These are phyloP conservation scores for Drosophila setosimentum DNA, from an alignment of 2,888 invertebrate species.

Conservation along the genomic window DNA sequence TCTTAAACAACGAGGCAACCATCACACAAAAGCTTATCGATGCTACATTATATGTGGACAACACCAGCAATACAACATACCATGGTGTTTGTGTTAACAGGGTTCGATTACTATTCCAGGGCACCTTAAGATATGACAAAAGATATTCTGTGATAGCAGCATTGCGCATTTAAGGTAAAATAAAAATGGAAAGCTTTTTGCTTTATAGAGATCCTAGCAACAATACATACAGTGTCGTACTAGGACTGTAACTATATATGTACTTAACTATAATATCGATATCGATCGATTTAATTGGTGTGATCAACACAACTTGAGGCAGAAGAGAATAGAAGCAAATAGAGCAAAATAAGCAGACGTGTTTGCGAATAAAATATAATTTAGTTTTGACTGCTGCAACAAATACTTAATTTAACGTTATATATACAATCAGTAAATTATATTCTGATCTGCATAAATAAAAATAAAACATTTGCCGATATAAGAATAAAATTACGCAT, in stretches of 20 bases:
- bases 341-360: background rate
- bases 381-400: background rate
- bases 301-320: background rate
- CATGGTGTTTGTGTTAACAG: conserved; percentile 90
- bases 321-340: background rate
- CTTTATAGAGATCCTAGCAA: background rate
- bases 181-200: background rate
- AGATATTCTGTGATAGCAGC: background rate
- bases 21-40: conserved; percentile 91
- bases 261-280: background rate
- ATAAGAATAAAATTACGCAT: background rate
- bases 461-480: background rate
- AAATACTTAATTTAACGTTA: background rate
- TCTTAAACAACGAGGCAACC: conserved; percentile 91
- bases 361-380: background rate
- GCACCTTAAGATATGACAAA: conserved; percentile 56
- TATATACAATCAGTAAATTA: background rate
- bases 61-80: conserved; percentile 88
- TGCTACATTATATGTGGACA: conserved; percentile 89
- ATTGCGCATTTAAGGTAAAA: background rate
- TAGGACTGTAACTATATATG: background rate
- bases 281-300: background rate
- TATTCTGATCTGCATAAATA: background rate
- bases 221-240: background rate
- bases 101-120: conserved; percentile 85